phyloP scores from a whole-genome alignment of 2,113 vertebrate genomes.

The Alectura lathami region DNA sequence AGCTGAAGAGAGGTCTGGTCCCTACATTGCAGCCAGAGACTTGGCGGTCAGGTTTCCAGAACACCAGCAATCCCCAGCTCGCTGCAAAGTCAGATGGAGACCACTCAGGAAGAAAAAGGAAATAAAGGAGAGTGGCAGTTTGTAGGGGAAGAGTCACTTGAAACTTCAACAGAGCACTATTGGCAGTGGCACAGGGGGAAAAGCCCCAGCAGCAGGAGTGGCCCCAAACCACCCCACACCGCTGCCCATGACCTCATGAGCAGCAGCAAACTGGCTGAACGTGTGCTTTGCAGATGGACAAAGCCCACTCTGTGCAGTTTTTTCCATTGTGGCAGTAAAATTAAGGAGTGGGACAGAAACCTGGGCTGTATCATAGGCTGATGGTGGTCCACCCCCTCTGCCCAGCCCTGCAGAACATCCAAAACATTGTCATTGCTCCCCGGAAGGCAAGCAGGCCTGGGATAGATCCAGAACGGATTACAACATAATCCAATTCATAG shows the following conservation, averaged over 20 bases:
- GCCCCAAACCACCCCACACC: rapidly evolving
- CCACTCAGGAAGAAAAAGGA: constrained; percentile 19
- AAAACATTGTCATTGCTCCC: constrained; percentile 47
- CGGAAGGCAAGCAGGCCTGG: constrained; percentile 49
- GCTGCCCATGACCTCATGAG: not conserved
- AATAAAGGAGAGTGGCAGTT: not conserved
- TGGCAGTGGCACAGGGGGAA: too few relatives aligned
- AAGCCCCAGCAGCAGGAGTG: not conserved
- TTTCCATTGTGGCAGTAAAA: constrained; percentile 66
- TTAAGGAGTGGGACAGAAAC: constrained; percentile 39
- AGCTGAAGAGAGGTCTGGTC: constrained; percentile 33
- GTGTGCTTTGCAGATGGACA: constrained; percentile 58
- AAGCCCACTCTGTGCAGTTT: constrained; percentile 67
- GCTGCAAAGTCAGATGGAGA: constrained; percentile 9
- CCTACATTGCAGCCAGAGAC: not conserved
- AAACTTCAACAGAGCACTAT: not conserved
- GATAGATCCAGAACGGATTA: constrained; percentile 45
- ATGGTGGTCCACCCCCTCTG: constrained; percentile 18
- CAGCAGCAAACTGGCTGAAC: not conserved
- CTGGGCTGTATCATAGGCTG: constrained; percentile 49
- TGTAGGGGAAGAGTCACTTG: not conserved
- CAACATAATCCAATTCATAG: constrained; percentile 55
- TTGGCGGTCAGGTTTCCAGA: constrained; percentile 23
- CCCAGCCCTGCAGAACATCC: constrained; percentile 12
- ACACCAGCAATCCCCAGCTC: not conserved